Base-by-base conservation (phyloP, 53 echinoderm and acorn worm genomes). In the Henricia sp. region DNA sequence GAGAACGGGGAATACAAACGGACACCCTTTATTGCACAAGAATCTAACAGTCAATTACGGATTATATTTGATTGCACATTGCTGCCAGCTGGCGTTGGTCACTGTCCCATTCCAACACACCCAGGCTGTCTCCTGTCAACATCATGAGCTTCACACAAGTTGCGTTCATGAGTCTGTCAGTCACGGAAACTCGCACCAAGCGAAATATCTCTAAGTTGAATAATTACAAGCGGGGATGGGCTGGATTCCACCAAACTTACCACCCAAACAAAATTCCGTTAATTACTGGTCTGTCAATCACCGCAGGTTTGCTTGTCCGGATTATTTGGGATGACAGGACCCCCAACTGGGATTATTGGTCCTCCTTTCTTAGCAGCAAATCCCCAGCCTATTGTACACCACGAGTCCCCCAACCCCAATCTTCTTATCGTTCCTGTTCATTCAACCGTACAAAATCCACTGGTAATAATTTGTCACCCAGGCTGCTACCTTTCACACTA, bases 201-300 rank as follows among this genome's bases (percentile, higher is more conserved):
- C n/a, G n/a, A n/a, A n/a, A n/a, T n/a, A n/a, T n/a, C n/a, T n/a
- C n/a, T n/a, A n/a, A n/a, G n/a, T n/a, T n/a, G n/a, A n/a, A n/a
- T n/a, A n/a, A n/a, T n/a, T n/a, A n/a, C n/a, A n/a, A n/a, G n/a
- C n/a, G n/a, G n/a, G n/a, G n/a, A n/a, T n/a, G n/a, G n/a, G n/a
- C n/a, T n/a, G n/a, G n/a, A n/a, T n/a, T n/a, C n/a, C n/a, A n/a
- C n/a, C n/a, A n/a, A n/a, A n/a, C n/a, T n/a, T n/a, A n/a, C n/a
- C 38, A 28, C 48, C 80, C 80, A 64, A 77, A 64, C 80, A 80
- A 80, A 63, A 14, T 80, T 64, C 73, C 63, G 64, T 80, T 80
- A 64, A 80, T 80, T 80, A 48, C 57, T 1, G 34, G 28, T 21
- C 37, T 57, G 80, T 80, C 63, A 80, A 62, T 80, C 80, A 80